These are phyloP conservation scores for Cynocephalus volans DNA, from an alignment of 2,113 vertebrate species.

Conservation along the genomic window DNA sequence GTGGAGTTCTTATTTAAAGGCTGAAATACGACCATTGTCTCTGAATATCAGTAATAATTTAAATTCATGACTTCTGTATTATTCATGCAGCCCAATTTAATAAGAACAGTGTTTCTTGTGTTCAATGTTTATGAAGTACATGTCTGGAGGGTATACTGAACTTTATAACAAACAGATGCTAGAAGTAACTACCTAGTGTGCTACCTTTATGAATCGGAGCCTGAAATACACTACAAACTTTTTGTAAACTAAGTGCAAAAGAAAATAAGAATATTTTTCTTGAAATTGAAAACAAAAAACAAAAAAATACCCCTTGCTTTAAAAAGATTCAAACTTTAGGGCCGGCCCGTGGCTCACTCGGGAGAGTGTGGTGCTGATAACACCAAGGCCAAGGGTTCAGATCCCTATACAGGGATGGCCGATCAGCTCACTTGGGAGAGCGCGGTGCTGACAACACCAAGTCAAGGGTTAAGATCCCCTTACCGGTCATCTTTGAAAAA, in stretches of 20 bases:
- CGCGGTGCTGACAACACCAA: too few species aligned
- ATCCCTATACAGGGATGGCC: too few species aligned
- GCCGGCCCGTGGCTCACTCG: too few species aligned
- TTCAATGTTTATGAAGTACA: slow-evolving; percentile 84
- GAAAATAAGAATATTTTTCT: neutral
- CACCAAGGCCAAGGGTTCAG: too few species aligned
- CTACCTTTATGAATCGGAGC: neutral
- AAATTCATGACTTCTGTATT: slow-evolving; percentile 89
- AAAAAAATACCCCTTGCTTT: neutral
- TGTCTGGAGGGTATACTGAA: slow-evolving; percentile 60
- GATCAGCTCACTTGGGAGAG: too few species aligned
- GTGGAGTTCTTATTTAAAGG: slow-evolving; percentile 88
- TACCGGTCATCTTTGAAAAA: too few species aligned
- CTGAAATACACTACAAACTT: neutral
- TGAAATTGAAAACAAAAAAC: too few species aligned
- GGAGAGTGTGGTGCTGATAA: too few species aligned
- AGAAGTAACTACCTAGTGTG: slow-evolving; percentile 79
- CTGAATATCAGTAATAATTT: slow-evolving; percentile 88
- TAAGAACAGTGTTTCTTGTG: slow-evolving; percentile 86
- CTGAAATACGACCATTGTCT: slow-evolving; percentile 87
- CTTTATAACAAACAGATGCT: slow-evolving; percentile 64
- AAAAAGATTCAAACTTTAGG: slow-evolving; percentile 18
- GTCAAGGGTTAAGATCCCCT: too few species aligned
- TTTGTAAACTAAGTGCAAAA: neutral
- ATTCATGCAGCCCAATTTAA: slow-evolving; percentile 88